Percentiles rank a stretch among this genome's conserved stretches.
These are phyloP conservation scores for Nebria ingens DNA, from an alignment of 1,140 invertebrate species.

Conservation along the genomic window DNA sequence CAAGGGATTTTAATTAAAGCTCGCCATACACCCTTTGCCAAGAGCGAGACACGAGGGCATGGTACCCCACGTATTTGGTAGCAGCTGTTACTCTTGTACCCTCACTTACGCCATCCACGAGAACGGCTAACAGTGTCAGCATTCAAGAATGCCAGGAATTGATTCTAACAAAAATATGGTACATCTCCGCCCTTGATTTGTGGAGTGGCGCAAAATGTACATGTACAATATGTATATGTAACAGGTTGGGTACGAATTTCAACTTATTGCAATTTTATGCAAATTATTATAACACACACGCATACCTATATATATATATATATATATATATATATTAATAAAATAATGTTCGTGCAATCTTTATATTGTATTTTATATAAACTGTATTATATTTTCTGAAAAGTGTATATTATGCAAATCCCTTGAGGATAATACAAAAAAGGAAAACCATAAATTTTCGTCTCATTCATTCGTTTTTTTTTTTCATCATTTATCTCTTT, in stretches of 20 bases:
- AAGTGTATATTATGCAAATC: no score
- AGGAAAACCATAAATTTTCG: no score
- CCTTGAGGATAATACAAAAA: no score
- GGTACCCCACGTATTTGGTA: slow-evolving; percentile 3
- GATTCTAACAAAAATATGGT: slow-evolving; percentile 3
- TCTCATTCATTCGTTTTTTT: no score
- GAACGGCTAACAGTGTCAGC: background rate
- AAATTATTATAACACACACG: no score
- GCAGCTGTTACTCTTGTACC: background rate
- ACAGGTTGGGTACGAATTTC: background rate
- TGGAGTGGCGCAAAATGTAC: background rate
- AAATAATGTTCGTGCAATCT: no score
- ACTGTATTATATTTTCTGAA: no score
- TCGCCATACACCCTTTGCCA: no score
- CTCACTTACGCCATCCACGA: background rate
- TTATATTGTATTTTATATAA: no score
- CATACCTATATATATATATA: background rate
- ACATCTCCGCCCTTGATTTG: background rate
- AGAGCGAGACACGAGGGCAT: no score
- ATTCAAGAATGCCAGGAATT: background rate
- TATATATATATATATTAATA: no score
- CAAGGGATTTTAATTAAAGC: slow-evolving; percentile 17
- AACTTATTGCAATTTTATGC: background rate
- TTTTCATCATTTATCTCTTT: background rate
- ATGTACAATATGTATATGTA: background rate